Percentiles rank a stretch among this genome's conserved stretches.
Conservation (phyloP, 2,888 invertebrate species). For the Ceriagrion tenellum region DNA sequence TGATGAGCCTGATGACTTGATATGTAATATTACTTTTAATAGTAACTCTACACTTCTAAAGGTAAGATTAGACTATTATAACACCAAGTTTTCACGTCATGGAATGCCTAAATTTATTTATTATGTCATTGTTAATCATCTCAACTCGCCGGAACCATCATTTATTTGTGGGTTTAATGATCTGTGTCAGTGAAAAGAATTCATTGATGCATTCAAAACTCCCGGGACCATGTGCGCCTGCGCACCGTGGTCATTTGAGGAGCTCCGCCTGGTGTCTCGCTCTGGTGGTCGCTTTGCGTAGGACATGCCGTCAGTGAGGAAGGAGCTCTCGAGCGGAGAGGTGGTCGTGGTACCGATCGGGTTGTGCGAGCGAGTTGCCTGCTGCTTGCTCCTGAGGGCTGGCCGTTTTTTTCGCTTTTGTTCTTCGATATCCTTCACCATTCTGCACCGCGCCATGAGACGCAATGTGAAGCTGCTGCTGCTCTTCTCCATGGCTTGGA, state of each 20-base stretch:
- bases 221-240: background rate
- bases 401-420: background rate
- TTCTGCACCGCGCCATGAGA: slow-evolving; percentile 77
- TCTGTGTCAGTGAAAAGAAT: too few species aligned
- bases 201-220: background rate
- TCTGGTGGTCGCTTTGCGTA: slow-evolving; percentile 38
- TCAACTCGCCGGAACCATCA: too few species aligned
- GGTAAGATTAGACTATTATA: too few species aligned
- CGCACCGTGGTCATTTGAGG: background rate
- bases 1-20: too few species aligned
- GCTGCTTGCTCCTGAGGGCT: background rate
- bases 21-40: too few species aligned
- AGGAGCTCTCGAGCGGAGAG: slow-evolving; percentile 28
- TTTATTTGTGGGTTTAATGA: too few species aligned
- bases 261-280: slow-evolving; percentile 33
- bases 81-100: too few species aligned
- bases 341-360: slow-evolving; percentile 57
- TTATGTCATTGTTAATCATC: too few species aligned
- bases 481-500: slow-evolving; percentile 82
- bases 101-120: too few species aligned
- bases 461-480: slow-evolving; percentile 83
- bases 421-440: slow-evolving; percentile 54
- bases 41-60: too few species aligned
- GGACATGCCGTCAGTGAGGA: slow-evolving; percentile 39
- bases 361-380: background rate